Conservation (phyloP, 2,113 vertebrate genomes). For the Nycticryphes semicollaris region DNA sequence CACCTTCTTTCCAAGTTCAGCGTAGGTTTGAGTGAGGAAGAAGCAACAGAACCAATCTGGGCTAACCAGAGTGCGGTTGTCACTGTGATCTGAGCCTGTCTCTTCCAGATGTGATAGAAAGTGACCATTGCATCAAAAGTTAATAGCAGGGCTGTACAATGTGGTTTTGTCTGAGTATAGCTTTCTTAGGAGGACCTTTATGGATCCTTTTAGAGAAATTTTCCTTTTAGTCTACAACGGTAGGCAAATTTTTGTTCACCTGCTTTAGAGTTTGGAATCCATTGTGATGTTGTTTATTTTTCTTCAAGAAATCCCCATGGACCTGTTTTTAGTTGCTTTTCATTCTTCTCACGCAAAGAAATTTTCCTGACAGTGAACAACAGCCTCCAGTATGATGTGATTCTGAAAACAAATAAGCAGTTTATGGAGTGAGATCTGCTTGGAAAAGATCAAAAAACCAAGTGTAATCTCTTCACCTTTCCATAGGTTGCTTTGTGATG, state of each 20-base stretch:
- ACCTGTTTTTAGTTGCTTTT: slow-evolving; percentile 3
- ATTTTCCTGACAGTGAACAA: neutral
- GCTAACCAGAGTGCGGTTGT: neutral
- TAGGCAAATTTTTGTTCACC: neutral
- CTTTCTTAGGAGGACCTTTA: neutral
- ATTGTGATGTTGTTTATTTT: neutral
- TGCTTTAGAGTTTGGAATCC: neutral
- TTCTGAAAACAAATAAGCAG: neutral
- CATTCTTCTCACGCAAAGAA: neutral
- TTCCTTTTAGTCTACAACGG: neutral
- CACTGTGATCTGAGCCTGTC: neutral
- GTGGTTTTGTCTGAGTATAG: neutral
- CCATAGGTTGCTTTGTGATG: neutral
- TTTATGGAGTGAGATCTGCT: neutral
- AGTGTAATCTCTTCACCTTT: neutral
- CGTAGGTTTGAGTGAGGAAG: neutral
- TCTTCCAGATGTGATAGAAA: neutral
- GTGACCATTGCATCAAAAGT: neutral
- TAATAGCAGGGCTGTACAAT: neutral
- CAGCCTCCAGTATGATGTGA: neutral
- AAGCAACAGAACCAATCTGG: neutral
- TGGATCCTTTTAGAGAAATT: neutral
- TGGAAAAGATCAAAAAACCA: neutral
- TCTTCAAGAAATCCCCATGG: neutral
- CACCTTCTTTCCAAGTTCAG: neutral